Conservation (phyloP, 1,140 invertebrate genomes). For the Lepidotrigona ventralis region DNA sequence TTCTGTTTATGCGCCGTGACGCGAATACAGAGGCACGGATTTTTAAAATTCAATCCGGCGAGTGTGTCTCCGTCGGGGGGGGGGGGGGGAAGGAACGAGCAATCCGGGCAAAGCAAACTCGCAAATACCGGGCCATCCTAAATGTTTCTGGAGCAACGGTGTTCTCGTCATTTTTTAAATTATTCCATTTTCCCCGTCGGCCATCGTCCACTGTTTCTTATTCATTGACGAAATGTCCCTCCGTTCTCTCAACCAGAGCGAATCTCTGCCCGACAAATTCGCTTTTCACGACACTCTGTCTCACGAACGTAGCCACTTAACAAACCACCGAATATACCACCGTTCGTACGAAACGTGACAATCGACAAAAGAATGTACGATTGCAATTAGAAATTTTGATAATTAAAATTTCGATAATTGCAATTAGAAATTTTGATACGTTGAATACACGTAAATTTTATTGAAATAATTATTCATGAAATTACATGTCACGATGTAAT, state of each 20-base stretch:
- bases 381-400: neutral
- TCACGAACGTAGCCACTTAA: neutral
- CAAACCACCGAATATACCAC: neutral
- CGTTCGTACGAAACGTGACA: neutral
- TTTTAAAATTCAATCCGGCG: slow-evolving; percentile 45
- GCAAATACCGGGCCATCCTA: neutral
- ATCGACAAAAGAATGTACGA: neutral
- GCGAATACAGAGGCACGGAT: slow-evolving; percentile 18
- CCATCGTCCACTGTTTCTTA: neutral
- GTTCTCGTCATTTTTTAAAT: slow-evolving; percentile 2
- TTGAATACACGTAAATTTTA: neutral
- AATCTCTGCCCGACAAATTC: neutral
- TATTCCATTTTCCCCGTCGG: slow-evolving; percentile 10
- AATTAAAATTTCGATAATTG: too few species aligned
- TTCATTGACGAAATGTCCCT: neutral
- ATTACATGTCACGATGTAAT: too few species aligned
- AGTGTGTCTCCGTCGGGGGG: neutral
- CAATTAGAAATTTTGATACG: too few species aligned
- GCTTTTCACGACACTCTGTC: too few species aligned
- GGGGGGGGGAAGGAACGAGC: neutral
- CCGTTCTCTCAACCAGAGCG: neutral
- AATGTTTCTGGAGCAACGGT: neutral
- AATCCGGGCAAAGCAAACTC: neutral
- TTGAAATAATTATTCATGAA: too few species aligned
- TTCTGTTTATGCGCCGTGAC: slow-evolving; percentile 23